phyloP scores from a whole-genome alignment of 2,113 vertebrate genomes.

The Labeo catla region DNA sequence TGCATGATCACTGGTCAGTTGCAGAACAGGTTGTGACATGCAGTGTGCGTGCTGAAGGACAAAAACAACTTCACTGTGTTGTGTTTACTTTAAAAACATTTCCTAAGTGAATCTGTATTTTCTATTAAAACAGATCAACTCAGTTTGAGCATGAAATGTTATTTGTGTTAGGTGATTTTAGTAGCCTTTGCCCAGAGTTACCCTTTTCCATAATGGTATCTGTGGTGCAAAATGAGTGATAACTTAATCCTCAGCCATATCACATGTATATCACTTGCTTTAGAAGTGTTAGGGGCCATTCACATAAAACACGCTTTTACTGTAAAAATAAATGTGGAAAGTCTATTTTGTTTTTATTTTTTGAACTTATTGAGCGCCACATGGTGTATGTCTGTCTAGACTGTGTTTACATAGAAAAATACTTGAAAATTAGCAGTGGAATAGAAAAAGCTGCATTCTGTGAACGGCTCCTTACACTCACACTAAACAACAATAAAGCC shows the following conservation, averaged over 20 bases:
- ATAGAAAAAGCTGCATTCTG: not conserved
- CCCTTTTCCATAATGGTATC: not conserved
- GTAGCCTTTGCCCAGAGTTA: not conserved
- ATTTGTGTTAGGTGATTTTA: not conserved
- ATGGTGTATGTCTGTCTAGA: not conserved
- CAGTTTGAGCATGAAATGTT: not conserved
- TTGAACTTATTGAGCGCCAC: no score
- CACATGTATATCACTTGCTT: not conserved
- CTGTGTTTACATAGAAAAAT: not conserved
- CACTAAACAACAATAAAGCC: not conserved
- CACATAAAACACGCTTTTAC: no score
- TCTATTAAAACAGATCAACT: not conserved
- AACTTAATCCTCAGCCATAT: not conserved
- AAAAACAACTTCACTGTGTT: not conserved
- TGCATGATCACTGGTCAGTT: not conserved
- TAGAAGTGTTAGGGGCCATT: not conserved
- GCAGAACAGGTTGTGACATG: not conserved
- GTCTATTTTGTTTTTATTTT: no score
- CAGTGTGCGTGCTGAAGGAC: not conserved
- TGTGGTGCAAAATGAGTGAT: not conserved
- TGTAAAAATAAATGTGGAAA: no score
- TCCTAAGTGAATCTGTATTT: not conserved
- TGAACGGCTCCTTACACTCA: not conserved
- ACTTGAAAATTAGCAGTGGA: no score
- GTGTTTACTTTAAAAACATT: slow-evolving; percentile 11